Evolutionary conservation across 2,113 vertebrate genomes (phyloP).

Genomic region (Ameiurus melas): DNA sequence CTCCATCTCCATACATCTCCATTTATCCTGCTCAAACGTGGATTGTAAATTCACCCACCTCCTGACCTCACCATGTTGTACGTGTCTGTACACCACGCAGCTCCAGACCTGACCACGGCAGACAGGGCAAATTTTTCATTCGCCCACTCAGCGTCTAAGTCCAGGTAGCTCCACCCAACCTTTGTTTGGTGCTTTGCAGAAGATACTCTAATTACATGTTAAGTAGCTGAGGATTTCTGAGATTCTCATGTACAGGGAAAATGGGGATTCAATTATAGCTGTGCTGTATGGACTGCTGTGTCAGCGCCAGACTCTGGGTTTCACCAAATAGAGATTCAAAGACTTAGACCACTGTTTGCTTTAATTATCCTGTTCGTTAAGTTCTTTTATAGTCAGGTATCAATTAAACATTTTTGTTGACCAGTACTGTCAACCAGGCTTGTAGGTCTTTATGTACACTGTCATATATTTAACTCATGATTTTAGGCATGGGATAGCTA

Average conservation of each 20-base stretch:
- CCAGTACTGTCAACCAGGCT: background rate
- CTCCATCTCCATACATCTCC: background rate
- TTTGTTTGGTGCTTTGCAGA: conserved; percentile 56
- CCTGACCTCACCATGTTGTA: conserved; percentile 44
- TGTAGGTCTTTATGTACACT: background rate
- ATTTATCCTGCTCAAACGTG: conserved; percentile 3
- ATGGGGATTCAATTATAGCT: conserved; percentile 72
- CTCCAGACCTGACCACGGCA: conserved; percentile 39
- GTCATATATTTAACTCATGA: background rate
- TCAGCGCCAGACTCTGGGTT: conserved; percentile 66
- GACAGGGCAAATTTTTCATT: conserved; percentile 10
- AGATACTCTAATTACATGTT: conserved; percentile 77
- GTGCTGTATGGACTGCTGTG: conserved; percentile 60
- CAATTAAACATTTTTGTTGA: conserved; percentile 23
- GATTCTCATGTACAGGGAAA: conserved; percentile 66
- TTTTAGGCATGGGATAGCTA: background rate
- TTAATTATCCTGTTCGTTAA: conserved; percentile 39
- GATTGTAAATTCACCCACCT: conserved; percentile 11
- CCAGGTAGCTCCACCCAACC: conserved; percentile 54
- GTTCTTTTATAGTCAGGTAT: conserved; percentile 13
- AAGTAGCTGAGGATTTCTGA: conserved; percentile 66
- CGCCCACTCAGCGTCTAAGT: conserved; percentile 46
- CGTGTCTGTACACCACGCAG: conserved; percentile 25
- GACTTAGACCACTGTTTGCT: conserved; percentile 29
- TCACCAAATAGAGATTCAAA: conserved; percentile 45